Conservation (phyloP, 2,888 invertebrate species). For the Eilema sororculum region DNA sequence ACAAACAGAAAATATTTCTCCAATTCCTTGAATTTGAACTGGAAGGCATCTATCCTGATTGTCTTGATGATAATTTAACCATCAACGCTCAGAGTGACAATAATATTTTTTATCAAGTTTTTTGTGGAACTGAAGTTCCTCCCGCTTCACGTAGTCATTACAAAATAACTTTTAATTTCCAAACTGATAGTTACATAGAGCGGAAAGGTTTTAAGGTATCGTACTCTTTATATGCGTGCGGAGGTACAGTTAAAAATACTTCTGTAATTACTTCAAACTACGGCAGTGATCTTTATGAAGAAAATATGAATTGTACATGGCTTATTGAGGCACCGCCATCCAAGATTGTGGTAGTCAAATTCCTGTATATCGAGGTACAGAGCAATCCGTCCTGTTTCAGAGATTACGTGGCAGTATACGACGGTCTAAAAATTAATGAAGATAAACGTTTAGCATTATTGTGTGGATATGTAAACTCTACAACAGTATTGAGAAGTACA, state of each 20-base stretch:
- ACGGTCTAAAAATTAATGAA: conserved; percentile 61
- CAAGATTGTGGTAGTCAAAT: conserved; percentile 89
- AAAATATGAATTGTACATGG: conserved; percentile 91
- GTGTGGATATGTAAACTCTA: conserved; percentile 89
- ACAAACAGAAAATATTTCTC: conserved; percentile 76
- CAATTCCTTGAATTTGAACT: conserved; percentile 88
- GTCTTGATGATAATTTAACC: conserved; percentile 87
- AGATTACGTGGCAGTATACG: conserved; percentile 89
- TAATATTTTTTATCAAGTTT: conserved; percentile 47
- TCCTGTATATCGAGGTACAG: conserved; percentile 87
- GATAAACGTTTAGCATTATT: conserved; percentile 85
- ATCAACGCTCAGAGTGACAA: conserved; percentile 56
- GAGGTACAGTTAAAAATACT: conserved; percentile 90
- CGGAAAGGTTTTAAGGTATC: conserved; percentile 87
- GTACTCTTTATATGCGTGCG: conserved; percentile 90
- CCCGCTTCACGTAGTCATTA: conserved; percentile 68
- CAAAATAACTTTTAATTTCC: conserved; percentile 82
- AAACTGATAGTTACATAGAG: conserved; percentile 85
- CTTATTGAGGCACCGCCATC: conserved; percentile 90
- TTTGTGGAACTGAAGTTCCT: conserved; percentile 69
- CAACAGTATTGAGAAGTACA: conserved; percentile 87
- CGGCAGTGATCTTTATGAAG: conserved; percentile 76
- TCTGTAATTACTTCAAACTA: conserved; percentile 84
- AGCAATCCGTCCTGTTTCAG: conserved; percentile 78
- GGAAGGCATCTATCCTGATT: conserved; percentile 72